phyloP scores from a whole-genome alignment of 2,888 invertebrate genomes.

The Oxyteleia sp. region DNA sequence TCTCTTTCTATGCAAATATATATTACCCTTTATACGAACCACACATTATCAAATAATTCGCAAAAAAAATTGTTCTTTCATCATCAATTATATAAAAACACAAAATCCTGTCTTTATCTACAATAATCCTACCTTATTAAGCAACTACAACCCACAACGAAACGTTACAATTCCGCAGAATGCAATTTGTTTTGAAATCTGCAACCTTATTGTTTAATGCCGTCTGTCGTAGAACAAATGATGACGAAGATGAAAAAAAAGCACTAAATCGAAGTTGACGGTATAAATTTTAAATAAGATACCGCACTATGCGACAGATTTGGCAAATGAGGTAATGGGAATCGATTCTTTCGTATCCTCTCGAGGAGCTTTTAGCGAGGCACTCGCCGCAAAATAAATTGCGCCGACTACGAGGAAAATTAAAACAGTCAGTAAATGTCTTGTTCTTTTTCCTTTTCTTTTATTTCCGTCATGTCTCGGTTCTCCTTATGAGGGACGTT shows the following conservation, averaged over 20 bases:
- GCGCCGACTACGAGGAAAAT: neutral
- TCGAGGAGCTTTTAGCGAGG: conserved; percentile 20
- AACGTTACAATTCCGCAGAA: too few species aligned
- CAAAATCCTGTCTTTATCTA: too few species aligned
- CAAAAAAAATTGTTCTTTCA: too few species aligned
- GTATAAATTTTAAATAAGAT: conserved; percentile 34
- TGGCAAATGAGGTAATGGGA: conserved; percentile 37
- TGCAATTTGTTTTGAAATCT: neutral
- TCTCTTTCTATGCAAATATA: too few species aligned
- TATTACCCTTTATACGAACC: too few species aligned
- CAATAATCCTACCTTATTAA: too few species aligned
- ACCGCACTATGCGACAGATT: conserved; percentile 28
- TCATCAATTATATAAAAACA: too few species aligned
- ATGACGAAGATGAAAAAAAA: conserved; percentile 1
- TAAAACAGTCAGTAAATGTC: neutral
- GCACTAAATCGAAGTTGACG: conserved; percentile 4
- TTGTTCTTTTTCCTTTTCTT: too few species aligned
- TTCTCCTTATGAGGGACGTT: neutral
- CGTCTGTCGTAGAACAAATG: neutral
- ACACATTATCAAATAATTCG: too few species aligned
- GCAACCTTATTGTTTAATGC: neutral
- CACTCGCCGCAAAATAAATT: conserved; percentile 16
- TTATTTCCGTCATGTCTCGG: too few species aligned
- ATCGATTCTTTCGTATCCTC: conserved; percentile 31
- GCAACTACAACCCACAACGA: too few species aligned